Percentiles rank a stretch among this genome's conserved stretches.
These are phyloP conservation scores for Chloromyia formosa DNA, from an alignment of 2,888 invertebrate genomes.

Conservation along the genomic window DNA sequence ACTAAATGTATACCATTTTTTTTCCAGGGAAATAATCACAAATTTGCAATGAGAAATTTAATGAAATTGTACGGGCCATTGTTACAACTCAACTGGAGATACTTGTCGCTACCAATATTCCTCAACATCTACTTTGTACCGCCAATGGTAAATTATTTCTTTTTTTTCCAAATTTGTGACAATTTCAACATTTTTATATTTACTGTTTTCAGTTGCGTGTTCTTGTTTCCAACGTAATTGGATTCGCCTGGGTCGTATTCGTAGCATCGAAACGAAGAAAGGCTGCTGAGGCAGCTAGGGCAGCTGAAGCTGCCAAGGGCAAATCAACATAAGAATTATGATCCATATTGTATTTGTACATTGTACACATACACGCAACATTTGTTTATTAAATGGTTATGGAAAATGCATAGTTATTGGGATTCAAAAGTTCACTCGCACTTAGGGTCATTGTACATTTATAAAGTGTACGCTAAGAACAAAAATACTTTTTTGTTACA, in stretches of 20 bases:
- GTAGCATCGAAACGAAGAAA: constrained; percentile 75
- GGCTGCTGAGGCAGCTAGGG: constrained; percentile 44
- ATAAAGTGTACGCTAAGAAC: background rate
- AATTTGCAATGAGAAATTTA: constrained; percentile 71
- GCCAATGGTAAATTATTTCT: constrained; percentile 73
- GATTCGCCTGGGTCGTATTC: constrained; percentile 82
- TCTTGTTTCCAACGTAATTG: constrained; percentile 78
- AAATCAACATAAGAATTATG: constrained; percentile 16
- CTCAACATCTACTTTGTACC: constrained; percentile 80
- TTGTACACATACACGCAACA: background rate
- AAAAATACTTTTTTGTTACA: background rate
- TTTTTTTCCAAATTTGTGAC: background rate
- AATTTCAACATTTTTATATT: constrained; percentile 28
- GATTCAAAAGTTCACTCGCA: background rate
- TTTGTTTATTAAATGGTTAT: constrained; percentile 9
- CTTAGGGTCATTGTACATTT: background rate
- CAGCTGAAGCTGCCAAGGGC: constrained; percentile 1
- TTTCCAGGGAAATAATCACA: constrained; percentile 73
- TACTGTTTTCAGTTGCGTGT: constrained; percentile 74
- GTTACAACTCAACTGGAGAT: constrained; percentile 79
- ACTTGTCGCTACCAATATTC: constrained; percentile 77
- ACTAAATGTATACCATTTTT: background rate
- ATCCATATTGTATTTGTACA: background rate
- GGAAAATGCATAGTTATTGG: constrained; percentile 3
- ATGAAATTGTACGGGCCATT: constrained; percentile 72